phyloP scores from a whole-genome alignment of 2,113 vertebrate species.

The Chaetura pelagica region DNA sequence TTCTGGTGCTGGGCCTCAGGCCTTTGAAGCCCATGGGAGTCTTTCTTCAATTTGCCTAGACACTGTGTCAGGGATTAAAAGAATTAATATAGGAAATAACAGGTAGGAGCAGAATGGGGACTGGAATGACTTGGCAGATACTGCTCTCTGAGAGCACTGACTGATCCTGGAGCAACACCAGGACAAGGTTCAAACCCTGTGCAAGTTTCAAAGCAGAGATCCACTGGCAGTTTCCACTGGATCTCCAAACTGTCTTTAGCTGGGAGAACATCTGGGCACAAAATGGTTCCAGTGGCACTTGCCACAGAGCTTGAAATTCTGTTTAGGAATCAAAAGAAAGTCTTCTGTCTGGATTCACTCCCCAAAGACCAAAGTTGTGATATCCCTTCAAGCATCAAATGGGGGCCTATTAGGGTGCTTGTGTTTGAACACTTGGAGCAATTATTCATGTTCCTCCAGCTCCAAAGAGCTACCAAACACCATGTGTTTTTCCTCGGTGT shows the following conservation, averaged over 20 bases:
- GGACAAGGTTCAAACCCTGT: neutral
- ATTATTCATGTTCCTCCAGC: conserved; percentile 68
- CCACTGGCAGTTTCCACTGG: neutral
- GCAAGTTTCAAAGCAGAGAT: neutral
- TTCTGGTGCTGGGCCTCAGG: neutral
- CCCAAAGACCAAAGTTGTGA: conserved; percentile 16
- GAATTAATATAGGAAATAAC: neutral
- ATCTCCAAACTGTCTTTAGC: neutral
- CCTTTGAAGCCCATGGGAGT: neutral
- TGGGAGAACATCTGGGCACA: neutral
- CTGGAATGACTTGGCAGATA: neutral
- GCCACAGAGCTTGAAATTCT: neutral
- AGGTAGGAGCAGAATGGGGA: neutral
- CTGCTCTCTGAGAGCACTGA: neutral
- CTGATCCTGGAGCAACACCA: neutral
- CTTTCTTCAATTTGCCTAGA: neutral
- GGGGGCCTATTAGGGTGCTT: conserved; percentile 33
- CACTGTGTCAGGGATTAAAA: neutral
- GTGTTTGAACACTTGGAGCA: conserved; percentile 45
- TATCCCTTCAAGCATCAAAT: conserved; percentile 33
- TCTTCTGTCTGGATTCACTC: neutral
- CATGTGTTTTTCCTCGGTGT: conserved; percentile 72
- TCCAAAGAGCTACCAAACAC: conserved; percentile 57
- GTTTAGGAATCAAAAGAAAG: neutral
- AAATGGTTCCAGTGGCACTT: neutral